phyloP scores from a whole-genome alignment of 1,140 invertebrate genomes.

The Argopecten irradians region DNA sequence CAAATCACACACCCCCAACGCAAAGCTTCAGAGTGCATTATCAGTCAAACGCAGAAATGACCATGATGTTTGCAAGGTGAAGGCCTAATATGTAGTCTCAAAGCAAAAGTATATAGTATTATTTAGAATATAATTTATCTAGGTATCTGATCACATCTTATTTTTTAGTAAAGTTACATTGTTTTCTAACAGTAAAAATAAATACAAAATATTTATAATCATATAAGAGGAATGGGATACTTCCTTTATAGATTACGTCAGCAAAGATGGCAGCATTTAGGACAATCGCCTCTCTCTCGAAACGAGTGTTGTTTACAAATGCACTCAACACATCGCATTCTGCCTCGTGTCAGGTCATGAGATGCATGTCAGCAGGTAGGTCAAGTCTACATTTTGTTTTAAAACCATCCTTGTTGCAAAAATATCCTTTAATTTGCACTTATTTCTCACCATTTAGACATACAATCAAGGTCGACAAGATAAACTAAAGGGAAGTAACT shows the following conservation, averaged over 20 bases:
- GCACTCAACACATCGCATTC: conserved; percentile 13
- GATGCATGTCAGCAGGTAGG: conserved; percentile 61
- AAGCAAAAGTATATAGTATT: neutral
- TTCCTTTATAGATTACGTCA: neutral
- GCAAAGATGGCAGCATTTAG: conserved; percentile 50
- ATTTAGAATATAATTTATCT: too few species aligned
- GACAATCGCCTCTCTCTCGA: conserved; percentile 11
- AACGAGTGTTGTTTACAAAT: conserved; percentile 41
- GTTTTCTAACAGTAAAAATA: neutral
- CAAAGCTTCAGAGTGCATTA: conserved; percentile 8
- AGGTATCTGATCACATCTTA: too few species aligned
- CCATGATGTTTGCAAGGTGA: neutral
- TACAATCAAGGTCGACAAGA: neutral
- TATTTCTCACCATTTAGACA: neutral
- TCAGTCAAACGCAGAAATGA: conserved; percentile 6
- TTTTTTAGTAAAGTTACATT: too few species aligned
- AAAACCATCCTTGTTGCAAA: neutral
- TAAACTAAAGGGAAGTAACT: neutral
- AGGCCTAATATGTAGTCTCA: neutral
- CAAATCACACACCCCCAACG: conserved; percentile 19
- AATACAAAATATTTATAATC: neutral
- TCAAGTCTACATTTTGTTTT: neutral
- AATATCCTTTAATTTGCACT: neutral
- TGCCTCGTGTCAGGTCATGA: neutral
- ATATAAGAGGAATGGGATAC: neutral